phyloP scores from a whole-genome alignment of 2,113 vertebrate genomes.

The Clarias gariepinus region DNA sequence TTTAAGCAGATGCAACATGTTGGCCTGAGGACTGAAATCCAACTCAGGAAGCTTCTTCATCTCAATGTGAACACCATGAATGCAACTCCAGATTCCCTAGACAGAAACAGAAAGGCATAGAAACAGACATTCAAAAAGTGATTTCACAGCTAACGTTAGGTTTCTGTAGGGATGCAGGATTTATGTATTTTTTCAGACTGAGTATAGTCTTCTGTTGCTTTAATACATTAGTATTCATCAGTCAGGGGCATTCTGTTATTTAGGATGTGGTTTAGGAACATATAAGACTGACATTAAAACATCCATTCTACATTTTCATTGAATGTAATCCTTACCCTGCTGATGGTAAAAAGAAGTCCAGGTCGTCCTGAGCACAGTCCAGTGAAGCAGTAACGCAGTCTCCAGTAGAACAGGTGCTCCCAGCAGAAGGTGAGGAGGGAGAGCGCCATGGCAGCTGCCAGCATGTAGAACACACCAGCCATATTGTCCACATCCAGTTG shows the following conservation, averaged over 20 bases:
- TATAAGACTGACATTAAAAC: neutral
- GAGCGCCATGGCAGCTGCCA: conserved; percentile 94
- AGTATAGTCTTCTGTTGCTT: neutral
- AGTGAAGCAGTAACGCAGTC: conserved; percentile 94
- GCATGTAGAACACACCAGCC: conserved; percentile 98
- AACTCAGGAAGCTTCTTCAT: conserved; percentile 93
- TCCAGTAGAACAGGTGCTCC: conserved; percentile 98
- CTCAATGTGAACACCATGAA: conserved; percentile 95
- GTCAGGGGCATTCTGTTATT: neutral
- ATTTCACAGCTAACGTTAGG: neutral
- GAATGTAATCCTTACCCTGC: conserved; percentile 82
- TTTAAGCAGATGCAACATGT: conserved; percentile 93
- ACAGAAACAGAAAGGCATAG: conserved; percentile 38
- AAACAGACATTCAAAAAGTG: neutral
- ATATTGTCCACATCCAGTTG: conserved; percentile 98
- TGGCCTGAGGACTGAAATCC: conserved; percentile 91
- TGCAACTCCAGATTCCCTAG: conserved; percentile 98
- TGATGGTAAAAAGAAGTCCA: conserved; percentile 92
- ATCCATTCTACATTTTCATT: neutral
- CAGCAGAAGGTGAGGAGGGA: conserved; percentile 94
- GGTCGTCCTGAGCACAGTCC: conserved; percentile 90
- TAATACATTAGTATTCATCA: neutral
- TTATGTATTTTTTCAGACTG: neutral
- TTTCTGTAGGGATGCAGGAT: neutral
- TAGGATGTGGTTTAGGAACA: neutral